Conservation (phyloP, 1,140 invertebrate genomes). For the Orchesella cincta region DNA sequence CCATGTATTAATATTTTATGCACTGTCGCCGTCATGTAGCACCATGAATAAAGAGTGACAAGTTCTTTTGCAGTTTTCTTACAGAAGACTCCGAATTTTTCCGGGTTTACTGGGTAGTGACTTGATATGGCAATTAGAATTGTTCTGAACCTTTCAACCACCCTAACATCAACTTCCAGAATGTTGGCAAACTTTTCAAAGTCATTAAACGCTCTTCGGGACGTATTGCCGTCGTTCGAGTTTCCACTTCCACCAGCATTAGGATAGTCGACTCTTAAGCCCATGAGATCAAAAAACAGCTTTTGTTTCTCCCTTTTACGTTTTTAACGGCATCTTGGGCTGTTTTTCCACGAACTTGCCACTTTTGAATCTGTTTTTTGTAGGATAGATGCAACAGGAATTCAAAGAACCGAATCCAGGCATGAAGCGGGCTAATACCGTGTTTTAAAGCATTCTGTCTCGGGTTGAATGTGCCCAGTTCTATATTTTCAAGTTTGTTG, state of each 20-base stretch:
- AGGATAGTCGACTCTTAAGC: slow-evolving; percentile 4
- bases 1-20: slow-evolving; percentile 53
- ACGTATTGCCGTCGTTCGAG: slow-evolving; percentile 33
- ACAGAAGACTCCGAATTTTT: background rate
- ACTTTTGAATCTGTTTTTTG: slow-evolving; percentile 14
- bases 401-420: slow-evolving; percentile 7
- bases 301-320: background rate
- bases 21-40: too few species aligned
- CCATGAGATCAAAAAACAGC: background rate
- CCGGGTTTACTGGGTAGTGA: background rate
- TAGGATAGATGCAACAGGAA: slow-evolving; percentile 27
- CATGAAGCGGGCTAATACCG: slow-evolving; percentile 5
- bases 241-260: background rate
- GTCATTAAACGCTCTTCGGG: slow-evolving; percentile 23
- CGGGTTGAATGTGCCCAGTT: too few species aligned
- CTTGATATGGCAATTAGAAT: background rate
- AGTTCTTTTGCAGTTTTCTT: background rate
- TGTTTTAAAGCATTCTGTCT: background rate
- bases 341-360: background rate
- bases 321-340: background rate
- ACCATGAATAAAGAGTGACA: too few species aligned
- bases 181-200: slow-evolving; percentile 11
- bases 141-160: slow-evolving; percentile 8
- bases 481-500: background rate
- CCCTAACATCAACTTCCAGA: background rate